Base-by-base conservation (phyloP, 2,888 invertebrate genomes). In the Callyntrura sp. region DNA sequence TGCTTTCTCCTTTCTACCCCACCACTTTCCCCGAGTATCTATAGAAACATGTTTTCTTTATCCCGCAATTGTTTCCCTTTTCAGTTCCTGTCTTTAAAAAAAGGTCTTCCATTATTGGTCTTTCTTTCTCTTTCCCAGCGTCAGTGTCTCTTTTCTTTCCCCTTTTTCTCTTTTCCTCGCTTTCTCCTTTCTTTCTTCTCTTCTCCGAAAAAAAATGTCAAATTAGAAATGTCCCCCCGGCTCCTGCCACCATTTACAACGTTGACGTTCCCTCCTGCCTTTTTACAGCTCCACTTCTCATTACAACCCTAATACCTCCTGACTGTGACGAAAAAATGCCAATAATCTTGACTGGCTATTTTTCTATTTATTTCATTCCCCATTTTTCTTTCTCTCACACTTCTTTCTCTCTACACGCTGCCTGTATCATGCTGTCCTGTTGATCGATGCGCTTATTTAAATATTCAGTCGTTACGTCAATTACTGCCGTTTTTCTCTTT, bases 401-500 rank as follows among this genome's bases (percentile, higher is more conserved):
- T 73, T 35, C 12, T 68, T 25, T 12, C n/a, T 45, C 20, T 35
- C 6, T 68, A 4, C 12, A n/a, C n/a, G n/a, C n/a, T n/a, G n/a
- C n/a, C n/a, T n/a, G n/a, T n/a, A n/a, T n/a, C n/a, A n/a, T n/a
- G n/a, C n/a, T n/a, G n/a, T 28, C 51, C 14, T 14, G 23, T 78
- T 78, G 78, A 78, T 78, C 78, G 78, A 78, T 78, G 25, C 51
- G 78, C 25, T 51, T 78, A 78, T 78, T 78, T 78, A 78, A 78
- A 78, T 78, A 78, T 78, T 78, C 78, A 78, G 78, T 78, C 78
- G 55, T 55, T 78, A 78, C 55, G 78, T 78, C 78, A 78, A 78
- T 78, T 78, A 78, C 55, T 51, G 51, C 17, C n/a, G 17, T 55
- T 25, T 51, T 8, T n/a, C n/a, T n/a, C n/a, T n/a, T n/a, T n/a